These are phyloP conservation scores for Craniophora ligustri DNA, from an alignment of 2,888 invertebrate species.

Conservation along the genomic window DNA sequence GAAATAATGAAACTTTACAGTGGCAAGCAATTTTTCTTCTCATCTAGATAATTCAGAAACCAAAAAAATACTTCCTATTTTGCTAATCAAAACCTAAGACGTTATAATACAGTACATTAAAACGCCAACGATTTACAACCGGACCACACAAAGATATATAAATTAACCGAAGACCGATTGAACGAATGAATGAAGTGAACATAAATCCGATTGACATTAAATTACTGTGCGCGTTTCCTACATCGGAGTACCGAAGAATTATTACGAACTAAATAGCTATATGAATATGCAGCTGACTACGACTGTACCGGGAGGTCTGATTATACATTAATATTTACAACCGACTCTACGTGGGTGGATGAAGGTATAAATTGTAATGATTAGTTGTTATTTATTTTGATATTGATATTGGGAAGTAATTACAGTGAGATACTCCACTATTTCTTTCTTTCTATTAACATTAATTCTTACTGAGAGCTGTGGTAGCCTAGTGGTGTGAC, in stretches of 20 bases:
- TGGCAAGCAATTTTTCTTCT: too few relatives aligned
- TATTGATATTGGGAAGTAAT: background rate
- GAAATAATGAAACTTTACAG: too few relatives aligned
- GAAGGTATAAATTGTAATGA: slow-evolving; percentile 15
- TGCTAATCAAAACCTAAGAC: too few relatives aligned
- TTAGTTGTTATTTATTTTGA: background rate
- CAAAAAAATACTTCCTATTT: too few relatives aligned
- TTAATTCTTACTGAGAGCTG: too few relatives aligned
- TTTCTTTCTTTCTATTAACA: too few relatives aligned
- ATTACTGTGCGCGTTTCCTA: slow-evolving; percentile 29
- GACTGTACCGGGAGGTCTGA: slow-evolving; percentile 44
- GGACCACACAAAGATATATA: slow-evolving; percentile 37
- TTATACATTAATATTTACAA: slow-evolving; percentile 47
- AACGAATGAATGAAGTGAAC: slow-evolving; percentile 23
- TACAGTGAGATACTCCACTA: too few relatives aligned
- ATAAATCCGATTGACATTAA: slow-evolving; percentile 36
- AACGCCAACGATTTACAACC: slow-evolving; percentile 4
- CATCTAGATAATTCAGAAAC: too few relatives aligned
- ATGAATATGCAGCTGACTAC: slow-evolving; percentile 39
- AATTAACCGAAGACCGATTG: slow-evolving; percentile 34
- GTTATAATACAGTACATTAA: too few relatives aligned
- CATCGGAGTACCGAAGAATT: slow-evolving; percentile 36
- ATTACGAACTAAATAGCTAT: slow-evolving; percentile 41
- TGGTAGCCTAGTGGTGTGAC: too few relatives aligned
- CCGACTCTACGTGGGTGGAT: slow-evolving; percentile 37